Conservation (phyloP, 2,113 vertebrate species). For the Sylvietta virens region DNA sequence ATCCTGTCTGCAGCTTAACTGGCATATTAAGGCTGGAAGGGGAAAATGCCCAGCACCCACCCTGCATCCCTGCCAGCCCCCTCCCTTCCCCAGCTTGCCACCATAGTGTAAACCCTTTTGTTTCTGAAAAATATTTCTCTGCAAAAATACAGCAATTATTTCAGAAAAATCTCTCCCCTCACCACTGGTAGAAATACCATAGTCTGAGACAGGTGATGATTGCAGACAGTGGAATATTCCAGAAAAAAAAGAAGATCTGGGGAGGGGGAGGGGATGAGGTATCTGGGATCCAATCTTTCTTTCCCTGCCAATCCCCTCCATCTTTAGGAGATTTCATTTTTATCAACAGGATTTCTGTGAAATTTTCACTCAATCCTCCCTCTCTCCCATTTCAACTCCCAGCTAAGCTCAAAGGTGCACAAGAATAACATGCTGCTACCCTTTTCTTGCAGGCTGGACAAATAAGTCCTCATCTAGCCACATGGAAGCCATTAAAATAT, state of each 20-base stretch:
- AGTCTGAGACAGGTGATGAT: slow-evolving; percentile 31
- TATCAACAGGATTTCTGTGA: slow-evolving; percentile 24
- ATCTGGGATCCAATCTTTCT: slow-evolving; percentile 51
- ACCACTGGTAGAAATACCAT: slow-evolving; percentile 16
- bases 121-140: neutral
- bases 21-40: neutral
- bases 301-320: neutral
- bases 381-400: neutral
- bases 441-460: neutral
- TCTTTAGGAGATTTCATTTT: slow-evolving; percentile 22
- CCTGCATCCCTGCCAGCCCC: neutral
- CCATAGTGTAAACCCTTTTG: neutral
- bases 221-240: slow-evolving; percentile 44
- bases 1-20: slow-evolving; percentile 25
- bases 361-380: neutral
- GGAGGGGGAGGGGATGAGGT: neutral
- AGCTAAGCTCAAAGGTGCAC: slow-evolving; percentile 1
- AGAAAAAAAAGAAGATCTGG: slow-evolving; percentile 33
- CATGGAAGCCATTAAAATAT: slow-evolving; percentile 58
- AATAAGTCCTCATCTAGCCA: slow-evolving; percentile 43
- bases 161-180: slow-evolving; percentile 24
- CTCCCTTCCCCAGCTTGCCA: neutral
- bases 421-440: neutral
- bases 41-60: neutral
- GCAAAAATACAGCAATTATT: slow-evolving; percentile 32